Base-by-base conservation (phyloP, 2,113 vertebrate genomes). In the Ondatra zibethicus region DNA sequence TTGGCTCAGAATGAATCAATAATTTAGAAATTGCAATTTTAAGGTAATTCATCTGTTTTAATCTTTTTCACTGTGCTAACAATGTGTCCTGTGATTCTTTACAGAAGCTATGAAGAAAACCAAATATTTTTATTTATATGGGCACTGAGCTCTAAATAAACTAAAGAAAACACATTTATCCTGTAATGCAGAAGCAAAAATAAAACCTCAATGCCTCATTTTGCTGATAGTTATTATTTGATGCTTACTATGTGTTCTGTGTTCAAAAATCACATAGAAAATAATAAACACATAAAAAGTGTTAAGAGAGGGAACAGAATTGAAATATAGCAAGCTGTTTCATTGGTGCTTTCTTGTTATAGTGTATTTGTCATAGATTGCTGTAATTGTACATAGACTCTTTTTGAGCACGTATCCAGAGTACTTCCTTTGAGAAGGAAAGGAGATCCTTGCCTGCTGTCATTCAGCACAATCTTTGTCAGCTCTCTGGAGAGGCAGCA, bases 401-500 rank as follows among this genome's bases (percentile, higher is more conserved):
- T 95, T 97, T 68, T 1, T 17, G 87, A 86, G n/a, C 5, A 3
- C 0, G 0, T 81, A 47, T 89, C 61, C 78, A 65, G 92, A 78
- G 88, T 89, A 77, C 39, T 91, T 92, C 61, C 16, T 94, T 36
- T 61, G 23, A 93, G 50, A 94, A 95, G 31, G 14, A 47, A 90
- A 98, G 25, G 7, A 14, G 39, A 47, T 61, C 84, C 58, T 88
- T 80, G 93, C 92, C 68, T 93, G 14, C 58, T 97, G 36, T 89
- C 10, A 95, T 77, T 81, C 92, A 50, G 1, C 29, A 89, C 8
- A 75, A 25, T 12, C 95, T 97, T 95, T 88, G 84, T 95, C 68
- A 98, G 88, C 31, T 95, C 6, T 84, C 90, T 80, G 45, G 47
- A 85, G 77, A 97, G 7, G 5, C 39, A 96, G 65, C 66, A 95